These are phyloP conservation scores for Ichneumoninae sp. DNA, from an alignment of 2,888 invertebrate species.

Conservation along the genomic window DNA sequence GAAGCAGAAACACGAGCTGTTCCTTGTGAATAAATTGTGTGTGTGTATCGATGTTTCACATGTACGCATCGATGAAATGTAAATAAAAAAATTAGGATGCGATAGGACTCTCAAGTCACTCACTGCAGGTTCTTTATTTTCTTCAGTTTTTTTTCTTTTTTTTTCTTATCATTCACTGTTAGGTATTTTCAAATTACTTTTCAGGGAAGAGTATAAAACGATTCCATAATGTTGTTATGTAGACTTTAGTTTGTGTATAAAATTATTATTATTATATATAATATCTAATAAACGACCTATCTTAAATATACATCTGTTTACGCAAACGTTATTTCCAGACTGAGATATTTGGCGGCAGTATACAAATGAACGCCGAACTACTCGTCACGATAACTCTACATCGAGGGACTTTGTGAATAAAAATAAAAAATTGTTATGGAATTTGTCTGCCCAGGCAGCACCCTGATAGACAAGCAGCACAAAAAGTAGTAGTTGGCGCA, in stretches of 20 bases:
- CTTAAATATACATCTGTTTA: conserved; percentile 45
- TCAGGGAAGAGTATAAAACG: conserved; percentile 70
- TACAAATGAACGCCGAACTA: too few species aligned
- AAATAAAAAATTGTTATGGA: too few species aligned
- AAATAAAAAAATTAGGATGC: conserved; percentile 75
- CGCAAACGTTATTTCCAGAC: conserved; percentile 7
- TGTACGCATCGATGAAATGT: conserved; percentile 75
- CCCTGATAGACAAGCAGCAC: too few species aligned
- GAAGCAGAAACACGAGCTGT: conserved; percentile 70
- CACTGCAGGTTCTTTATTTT: conserved; percentile 72
- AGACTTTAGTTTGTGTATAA: conserved; percentile 81
- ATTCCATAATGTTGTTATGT: conserved; percentile 79
- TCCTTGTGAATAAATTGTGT: conserved; percentile 74
- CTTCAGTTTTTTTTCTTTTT: conserved; percentile 31
- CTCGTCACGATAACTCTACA: too few species aligned
- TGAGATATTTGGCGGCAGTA: background rate
- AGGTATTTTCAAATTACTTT: conserved; percentile 69
- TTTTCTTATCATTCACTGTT: conserved; percentile 41
- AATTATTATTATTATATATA: conserved; percentile 69
- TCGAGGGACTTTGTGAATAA: too few species aligned
- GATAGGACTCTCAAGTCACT: conserved; percentile 76
- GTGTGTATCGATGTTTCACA: conserved; percentile 69
- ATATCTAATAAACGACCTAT: conserved; percentile 73
- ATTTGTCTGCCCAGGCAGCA: too few species aligned
- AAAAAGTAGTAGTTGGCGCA: too few species aligned